Percentiles rank a stretch among this genome's conserved stretches.
phyloP scores from a whole-genome alignment of 2,888 invertebrate genomes.

The Cyaniris semiargus region DNA sequence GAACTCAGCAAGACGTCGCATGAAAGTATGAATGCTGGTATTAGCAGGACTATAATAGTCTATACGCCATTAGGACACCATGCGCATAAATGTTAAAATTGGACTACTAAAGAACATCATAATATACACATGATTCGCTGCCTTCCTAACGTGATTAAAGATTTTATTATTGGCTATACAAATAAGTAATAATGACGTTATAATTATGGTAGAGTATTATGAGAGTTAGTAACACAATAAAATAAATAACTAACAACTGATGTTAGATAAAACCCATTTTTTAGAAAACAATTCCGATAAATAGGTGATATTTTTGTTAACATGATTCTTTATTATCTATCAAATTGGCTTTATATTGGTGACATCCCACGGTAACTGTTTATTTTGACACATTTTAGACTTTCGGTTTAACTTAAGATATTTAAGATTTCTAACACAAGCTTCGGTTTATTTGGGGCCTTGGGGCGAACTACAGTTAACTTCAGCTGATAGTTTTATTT shows the following conservation, averaged over 20 bases:
- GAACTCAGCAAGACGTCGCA: background rate
- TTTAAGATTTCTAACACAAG: too few relatives aligned
- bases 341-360: background rate
- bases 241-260: constrained; percentile 2
- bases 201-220: too few relatives aligned
- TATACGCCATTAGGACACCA: too few relatives aligned
- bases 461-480: too few relatives aligned
- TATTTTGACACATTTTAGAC: too few relatives aligned
- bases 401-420: too few relatives aligned
- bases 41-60: background rate
- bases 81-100: too few relatives aligned
- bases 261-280: background rate
- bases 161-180: background rate
- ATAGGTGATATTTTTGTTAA: background rate
- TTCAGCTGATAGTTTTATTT: too few relatives aligned
- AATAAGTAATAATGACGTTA: too few relatives aligned
- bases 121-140: background rate
- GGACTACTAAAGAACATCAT: too few relatives aligned
- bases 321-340: background rate
- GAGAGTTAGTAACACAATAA: background rate
- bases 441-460: too few relatives aligned
- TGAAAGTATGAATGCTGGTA: background rate
- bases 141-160: background rate
- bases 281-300: background rate
- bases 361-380: too few relatives aligned